phyloP scores from a whole-genome alignment of 1,140 invertebrate genomes.

The Drosophila chauvacae region DNA sequence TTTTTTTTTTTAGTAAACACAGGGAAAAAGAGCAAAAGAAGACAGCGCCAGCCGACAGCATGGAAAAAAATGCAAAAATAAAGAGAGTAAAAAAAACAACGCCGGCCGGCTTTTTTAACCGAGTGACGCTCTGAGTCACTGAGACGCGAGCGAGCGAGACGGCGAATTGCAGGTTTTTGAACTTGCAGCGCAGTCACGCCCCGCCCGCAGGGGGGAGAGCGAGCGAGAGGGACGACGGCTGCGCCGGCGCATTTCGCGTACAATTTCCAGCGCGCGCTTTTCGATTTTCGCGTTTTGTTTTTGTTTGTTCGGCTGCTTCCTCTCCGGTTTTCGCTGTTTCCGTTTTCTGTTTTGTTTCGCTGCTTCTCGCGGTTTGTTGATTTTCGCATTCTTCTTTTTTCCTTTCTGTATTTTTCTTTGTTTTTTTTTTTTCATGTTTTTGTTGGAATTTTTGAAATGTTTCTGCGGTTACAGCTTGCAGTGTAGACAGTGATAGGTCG shows the following conservation, averaged over 20 bases:
- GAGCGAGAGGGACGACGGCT: conserved; percentile 6
- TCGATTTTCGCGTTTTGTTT: conserved; percentile 31
- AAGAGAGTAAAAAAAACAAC: conserved; percentile 38
- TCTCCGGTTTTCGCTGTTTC: conserved; percentile 26
- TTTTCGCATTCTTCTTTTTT: conserved; percentile 20
- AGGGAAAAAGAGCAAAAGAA: conserved; percentile 38
- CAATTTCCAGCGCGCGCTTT: conserved; percentile 53
- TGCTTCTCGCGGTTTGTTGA: conserved; percentile 31
- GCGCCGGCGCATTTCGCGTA: conserved; percentile 67
- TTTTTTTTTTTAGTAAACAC: conserved; percentile 52
- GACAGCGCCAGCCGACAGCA: conserved; percentile 26
- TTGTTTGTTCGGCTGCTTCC: conserved; percentile 39
- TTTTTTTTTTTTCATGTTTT: conserved; percentile 12
- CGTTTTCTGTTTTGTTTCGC: conserved; percentile 41
- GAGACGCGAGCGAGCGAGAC: conserved; percentile 18
- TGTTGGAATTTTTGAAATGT: conserved; percentile 61
- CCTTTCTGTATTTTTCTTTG: conserved; percentile 8
- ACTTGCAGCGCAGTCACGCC: conserved; percentile 57
- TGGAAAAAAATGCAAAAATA: conserved; percentile 19
- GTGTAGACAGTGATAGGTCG: conserved; percentile 11
- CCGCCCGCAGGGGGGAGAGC: not conserved
- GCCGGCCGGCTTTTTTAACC: conserved; percentile 78
- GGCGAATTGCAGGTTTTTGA: conserved; percentile 72
- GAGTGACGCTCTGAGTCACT: conserved; percentile 58
- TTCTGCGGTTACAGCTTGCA: conserved; percentile 54